Conservation (phyloP, 2,797 vertebrate species). For the Lophura swinhoii region DNA sequence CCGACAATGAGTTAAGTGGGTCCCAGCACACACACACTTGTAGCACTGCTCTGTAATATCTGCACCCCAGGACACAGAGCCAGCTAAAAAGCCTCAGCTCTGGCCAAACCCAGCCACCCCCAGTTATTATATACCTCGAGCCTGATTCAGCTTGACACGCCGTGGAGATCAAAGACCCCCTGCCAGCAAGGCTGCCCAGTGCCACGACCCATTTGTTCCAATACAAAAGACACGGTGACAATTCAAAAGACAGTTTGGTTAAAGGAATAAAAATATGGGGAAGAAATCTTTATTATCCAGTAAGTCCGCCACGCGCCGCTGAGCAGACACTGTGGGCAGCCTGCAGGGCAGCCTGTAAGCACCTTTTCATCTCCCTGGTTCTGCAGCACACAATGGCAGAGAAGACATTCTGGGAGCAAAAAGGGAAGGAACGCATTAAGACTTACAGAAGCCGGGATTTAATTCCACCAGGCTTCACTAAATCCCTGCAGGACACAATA, state of each 20-base stretch:
- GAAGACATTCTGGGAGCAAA: constrained; percentile 27
- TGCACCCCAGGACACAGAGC: constrained; percentile 34
- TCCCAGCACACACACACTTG: background rate
- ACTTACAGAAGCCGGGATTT: background rate
- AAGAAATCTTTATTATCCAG: constrained; percentile 61
- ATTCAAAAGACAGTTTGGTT: constrained; percentile 64
- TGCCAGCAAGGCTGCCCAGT: constrained; percentile 23
- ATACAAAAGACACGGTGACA: constrained; percentile 32
- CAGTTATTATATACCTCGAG: constrained; percentile 49
- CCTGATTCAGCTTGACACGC: constrained; percentile 54
- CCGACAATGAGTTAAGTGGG: constrained; percentile 51
- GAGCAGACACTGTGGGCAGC: constrained; percentile 64
- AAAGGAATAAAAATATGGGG: constrained; percentile 70
- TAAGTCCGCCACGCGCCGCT: constrained; percentile 23
- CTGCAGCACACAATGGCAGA: constrained; percentile 48
- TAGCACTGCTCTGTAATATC: constrained; percentile 37
- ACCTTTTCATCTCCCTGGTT: constrained; percentile 63
- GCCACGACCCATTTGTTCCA: constrained; percentile 45
- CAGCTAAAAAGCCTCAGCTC: constrained; percentile 41
- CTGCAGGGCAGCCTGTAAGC: constrained; percentile 55
- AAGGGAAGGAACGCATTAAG: constrained; percentile 65
- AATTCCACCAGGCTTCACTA: background rate
- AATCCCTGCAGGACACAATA: background rate
- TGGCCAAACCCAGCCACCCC: constrained; percentile 38
- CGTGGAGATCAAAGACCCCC: constrained; percentile 56